phyloP scores from a whole-genome alignment of 2,797 vertebrate species.

The Philypnodon macrostomus region DNA sequence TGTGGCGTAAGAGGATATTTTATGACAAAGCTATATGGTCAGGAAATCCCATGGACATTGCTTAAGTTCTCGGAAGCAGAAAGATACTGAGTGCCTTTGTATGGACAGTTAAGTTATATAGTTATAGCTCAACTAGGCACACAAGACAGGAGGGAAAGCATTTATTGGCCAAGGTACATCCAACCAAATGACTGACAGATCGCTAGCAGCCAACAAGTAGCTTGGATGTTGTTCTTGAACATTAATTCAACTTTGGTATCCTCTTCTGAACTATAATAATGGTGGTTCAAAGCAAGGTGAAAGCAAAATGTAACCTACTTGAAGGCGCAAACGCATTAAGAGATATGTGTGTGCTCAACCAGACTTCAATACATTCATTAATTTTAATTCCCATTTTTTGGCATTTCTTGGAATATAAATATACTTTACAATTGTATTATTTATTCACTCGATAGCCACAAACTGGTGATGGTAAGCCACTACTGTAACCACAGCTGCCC shows the following conservation, averaged over 20 bases:
- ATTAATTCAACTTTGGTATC: background rate
- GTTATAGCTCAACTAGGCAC: constrained; percentile 35
- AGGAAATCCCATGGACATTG: constrained; percentile 30
- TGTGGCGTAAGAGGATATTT: constrained; percentile 44
- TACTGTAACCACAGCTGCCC: no score
- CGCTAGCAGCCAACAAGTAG: background rate
- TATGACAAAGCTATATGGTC: constrained; percentile 21
- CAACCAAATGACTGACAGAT: background rate
- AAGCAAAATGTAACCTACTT: no score
- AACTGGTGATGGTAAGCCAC: no score
- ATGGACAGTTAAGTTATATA: constrained; percentile 17
- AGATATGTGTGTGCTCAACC: no score
- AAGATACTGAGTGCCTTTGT: constrained; percentile 8
- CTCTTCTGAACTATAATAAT: background rate
- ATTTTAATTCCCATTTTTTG: no score
- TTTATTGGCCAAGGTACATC: background rate
- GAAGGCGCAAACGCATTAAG: background rate
- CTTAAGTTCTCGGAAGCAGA: constrained; percentile 31
- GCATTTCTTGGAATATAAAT: no score
- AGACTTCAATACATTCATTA: no score
- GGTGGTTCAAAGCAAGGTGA: background rate
- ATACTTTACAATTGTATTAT: no score
- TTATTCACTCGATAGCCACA: no score
- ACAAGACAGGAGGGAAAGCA: constrained; percentile 23
- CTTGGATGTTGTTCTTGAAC: background rate